Conservation (phyloP, 2,797 vertebrate genomes). For the Linurgus olivaceus region DNA sequence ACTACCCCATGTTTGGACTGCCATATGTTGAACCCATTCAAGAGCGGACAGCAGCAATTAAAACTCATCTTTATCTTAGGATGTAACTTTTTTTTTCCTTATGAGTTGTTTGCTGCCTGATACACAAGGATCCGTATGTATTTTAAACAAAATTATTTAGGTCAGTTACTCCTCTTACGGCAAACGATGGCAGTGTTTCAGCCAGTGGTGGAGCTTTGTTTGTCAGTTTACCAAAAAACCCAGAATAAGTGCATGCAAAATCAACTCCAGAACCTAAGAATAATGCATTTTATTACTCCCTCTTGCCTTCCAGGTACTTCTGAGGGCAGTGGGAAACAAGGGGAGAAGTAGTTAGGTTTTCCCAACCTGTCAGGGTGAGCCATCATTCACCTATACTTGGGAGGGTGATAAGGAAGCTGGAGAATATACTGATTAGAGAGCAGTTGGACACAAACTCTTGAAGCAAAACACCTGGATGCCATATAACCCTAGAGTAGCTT, state of each 20-base stretch:
- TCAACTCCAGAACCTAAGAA: background rate
- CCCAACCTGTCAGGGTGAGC: background rate
- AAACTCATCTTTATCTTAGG: background rate
- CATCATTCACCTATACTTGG: background rate
- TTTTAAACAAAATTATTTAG: background rate
- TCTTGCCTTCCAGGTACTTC: background rate
- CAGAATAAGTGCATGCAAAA: background rate
- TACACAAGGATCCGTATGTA: background rate
- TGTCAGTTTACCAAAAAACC: background rate
- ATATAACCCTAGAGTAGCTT: slow-evolving; percentile 76
- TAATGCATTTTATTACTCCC: background rate
- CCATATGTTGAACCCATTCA: background rate
- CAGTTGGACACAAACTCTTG: background rate
- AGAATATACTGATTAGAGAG: background rate
- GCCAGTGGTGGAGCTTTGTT: background rate
- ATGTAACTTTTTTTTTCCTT: accelerated
- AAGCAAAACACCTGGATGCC: slow-evolving; percentile 52
- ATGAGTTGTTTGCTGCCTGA: background rate
- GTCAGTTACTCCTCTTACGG: background rate
- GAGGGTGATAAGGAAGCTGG: background rate
- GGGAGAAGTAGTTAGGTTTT: background rate
- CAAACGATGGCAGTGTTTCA: background rate
- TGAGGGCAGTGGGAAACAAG: background rate
- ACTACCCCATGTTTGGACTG: background rate
- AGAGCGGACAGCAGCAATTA: background rate